Base-by-base conservation (phyloP, 2,888 invertebrate species). In the Microctonus aethiopoides region DNA sequence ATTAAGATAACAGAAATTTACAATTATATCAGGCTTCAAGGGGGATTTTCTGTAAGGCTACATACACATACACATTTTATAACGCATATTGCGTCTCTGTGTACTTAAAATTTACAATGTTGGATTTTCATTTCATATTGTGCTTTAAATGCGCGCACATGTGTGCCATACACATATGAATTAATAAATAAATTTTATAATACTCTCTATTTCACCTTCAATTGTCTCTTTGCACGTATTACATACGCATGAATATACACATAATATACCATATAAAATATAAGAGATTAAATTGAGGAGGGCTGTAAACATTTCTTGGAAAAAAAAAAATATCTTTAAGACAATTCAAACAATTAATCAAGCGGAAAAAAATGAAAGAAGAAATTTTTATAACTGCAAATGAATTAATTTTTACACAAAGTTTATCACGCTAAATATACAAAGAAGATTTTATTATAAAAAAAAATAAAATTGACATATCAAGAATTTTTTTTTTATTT, bases 31-130 rank as follows among this genome's bases (percentile, higher is more conserved):
- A 16, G 46, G 46, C 46, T 46, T 46, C 46, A 46, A 20, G 20
- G 9, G 46, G 46, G 46, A 46, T 46, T 46, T 46, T 20, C 46
- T 16, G 20, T 29, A 29, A 29, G 4, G 7, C 29, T 29, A 29
- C 7, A 29, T 7, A 29, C 29, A 29, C 29, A 29, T 7, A 29
- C 7, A 29, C 16, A n/a, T 5, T 46, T 46, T 46, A 46, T n/a
- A 46, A 46, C 46, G 16, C 16, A 46, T 46, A 46, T 46, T 46
- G 46, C 16, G 46, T 46, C 41, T 46, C 16, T 46, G 16, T 46
- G 46, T 46, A 46, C 46, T 46, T 20, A 46, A 46, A 46, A 46
- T 46, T 46, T 46, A 46, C 16, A 46, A 46, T 46, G 46, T 46
- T 46, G 46, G 20, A 46, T 46, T 46, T 5, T 16, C 46, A 46